Conservation (phyloP, 2,113 vertebrate genomes). For the Hemibagrus wyckioides region DNA sequence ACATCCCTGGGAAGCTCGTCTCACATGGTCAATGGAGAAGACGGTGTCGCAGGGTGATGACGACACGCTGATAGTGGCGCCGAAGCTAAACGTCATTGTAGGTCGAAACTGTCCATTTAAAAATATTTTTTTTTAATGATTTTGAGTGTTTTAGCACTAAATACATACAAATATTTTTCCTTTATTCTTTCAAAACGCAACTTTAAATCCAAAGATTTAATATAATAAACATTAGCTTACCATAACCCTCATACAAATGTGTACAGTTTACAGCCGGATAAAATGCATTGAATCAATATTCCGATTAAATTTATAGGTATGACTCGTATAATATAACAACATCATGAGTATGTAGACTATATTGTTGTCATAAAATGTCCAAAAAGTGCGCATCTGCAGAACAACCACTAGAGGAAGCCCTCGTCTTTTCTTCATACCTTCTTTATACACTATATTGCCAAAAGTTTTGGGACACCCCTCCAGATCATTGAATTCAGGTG, state of each 20-base stretch:
- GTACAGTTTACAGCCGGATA: not conserved
- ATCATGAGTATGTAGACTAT: too few relatives aligned
- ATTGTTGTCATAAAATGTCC: not conserved
- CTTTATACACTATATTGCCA: too few relatives aligned
- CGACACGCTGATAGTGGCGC: not conserved
- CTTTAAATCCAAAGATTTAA: not conserved
- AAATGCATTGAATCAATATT: not conserved
- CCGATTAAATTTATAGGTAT: not conserved
- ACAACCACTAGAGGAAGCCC: not conserved
- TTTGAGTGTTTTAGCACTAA: not conserved
- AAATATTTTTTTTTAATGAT: not conserved
- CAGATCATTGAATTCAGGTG: too few relatives aligned
- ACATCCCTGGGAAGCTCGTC: not conserved
- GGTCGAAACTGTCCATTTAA: too few relatives aligned
- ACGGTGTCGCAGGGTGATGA: constrained; percentile 29
- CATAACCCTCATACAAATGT: not conserved
- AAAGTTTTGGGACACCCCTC: too few relatives aligned
- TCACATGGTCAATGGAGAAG: not conserved
- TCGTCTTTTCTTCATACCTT: not conserved
- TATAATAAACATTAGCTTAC: not conserved
- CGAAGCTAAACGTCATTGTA: not conserved
- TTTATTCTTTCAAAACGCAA: not conserved
- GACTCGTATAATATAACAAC: not conserved
- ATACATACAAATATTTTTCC: not conserved
- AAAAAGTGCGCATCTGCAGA: not conserved